phyloP scores from a whole-genome alignment of 2,113 vertebrate genomes.

The Myotis davidii region DNA sequence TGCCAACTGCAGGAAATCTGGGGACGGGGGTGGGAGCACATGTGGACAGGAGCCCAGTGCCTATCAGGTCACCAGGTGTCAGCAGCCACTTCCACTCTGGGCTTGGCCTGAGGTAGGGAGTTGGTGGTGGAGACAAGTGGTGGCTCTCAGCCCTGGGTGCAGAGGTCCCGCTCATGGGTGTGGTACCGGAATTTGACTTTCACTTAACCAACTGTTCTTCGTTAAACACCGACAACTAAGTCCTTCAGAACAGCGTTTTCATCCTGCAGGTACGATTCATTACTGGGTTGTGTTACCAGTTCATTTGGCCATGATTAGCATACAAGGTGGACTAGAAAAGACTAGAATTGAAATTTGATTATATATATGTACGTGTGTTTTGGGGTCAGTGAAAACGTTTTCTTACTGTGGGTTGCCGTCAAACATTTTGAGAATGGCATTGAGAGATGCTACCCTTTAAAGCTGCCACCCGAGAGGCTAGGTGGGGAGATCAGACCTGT shows the following conservation, averaged over 20 bases:
- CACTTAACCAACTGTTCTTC: not conserved
- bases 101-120: not conserved
- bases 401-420: not conserved
- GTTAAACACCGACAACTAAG: not conserved
- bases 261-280: not conserved
- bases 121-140: not conserved
- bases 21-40: not conserved
- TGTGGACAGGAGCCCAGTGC: not conserved
- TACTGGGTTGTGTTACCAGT: not conserved
- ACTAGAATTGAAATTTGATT: not conserved
- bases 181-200: not conserved
- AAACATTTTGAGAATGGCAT: not conserved
- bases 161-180: not conserved
- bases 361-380: not conserved
- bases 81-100: not conserved
- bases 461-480: not conserved
- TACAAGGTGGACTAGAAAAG: not conserved
- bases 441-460: not conserved
- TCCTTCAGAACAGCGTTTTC: not conserved
- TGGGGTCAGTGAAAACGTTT: not conserved
- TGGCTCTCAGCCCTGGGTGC: not conserved
- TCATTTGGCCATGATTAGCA: not conserved
- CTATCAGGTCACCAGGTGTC: not conserved
- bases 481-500: not conserved
- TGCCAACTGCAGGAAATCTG: not conserved